Percentiles rank a stretch among this genome's conserved stretches.
phyloP scores from a whole-genome alignment of 1,140 invertebrate genomes.

The Adelges cooleyi region DNA sequence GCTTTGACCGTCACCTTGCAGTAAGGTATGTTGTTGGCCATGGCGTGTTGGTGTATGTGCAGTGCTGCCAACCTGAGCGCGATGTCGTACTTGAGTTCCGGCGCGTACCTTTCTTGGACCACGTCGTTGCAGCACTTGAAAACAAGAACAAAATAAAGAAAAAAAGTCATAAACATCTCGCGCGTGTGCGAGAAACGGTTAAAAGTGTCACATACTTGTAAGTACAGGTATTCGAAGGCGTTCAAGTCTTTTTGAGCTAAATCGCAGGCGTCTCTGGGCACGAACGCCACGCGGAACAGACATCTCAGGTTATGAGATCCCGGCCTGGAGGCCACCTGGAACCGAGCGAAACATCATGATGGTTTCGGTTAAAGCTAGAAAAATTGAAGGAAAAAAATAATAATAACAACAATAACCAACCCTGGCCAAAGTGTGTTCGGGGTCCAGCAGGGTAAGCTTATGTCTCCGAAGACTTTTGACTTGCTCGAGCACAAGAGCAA shows the following conservation, averaged over 20 bases:
- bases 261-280: slow-evolving; percentile 70
- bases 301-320: slow-evolving; percentile 79
- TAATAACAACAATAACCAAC: slow-evolving; percentile 43
- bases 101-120: slow-evolving; percentile 76
- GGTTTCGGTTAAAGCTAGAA: slow-evolving; percentile 3
- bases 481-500: slow-evolving; percentile 79
- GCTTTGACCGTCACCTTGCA: slow-evolving; percentile 71
- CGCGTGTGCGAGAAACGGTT: background rate
- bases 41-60: slow-evolving; percentile 79
- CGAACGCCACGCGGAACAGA: slow-evolving; percentile 76
- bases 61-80: slow-evolving; percentile 72
- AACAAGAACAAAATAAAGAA: slow-evolving; percentile 27
- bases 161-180: too few relatives aligned
- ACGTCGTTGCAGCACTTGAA: slow-evolving; percentile 84
- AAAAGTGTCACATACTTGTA: slow-evolving; percentile 44
- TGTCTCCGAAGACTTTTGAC: slow-evolving; percentile 73
- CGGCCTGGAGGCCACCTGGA: slow-evolving; percentile 73
- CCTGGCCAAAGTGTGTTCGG: slow-evolving; percentile 68
- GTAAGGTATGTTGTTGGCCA: slow-evolving; percentile 59
- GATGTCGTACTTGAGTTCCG: slow-evolving; percentile 77
- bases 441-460: slow-evolving; percentile 70
- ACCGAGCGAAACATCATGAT: slow-evolving; percentile 21
- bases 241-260: slow-evolving; percentile 67
- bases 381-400: slow-evolving; percentile 21
- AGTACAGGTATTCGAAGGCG: slow-evolving; percentile 80